These are phyloP conservation scores for Caenorhabditis sp. DNA, from an alignment of 2,888 invertebrate species.

Conservation along the genomic window DNA sequence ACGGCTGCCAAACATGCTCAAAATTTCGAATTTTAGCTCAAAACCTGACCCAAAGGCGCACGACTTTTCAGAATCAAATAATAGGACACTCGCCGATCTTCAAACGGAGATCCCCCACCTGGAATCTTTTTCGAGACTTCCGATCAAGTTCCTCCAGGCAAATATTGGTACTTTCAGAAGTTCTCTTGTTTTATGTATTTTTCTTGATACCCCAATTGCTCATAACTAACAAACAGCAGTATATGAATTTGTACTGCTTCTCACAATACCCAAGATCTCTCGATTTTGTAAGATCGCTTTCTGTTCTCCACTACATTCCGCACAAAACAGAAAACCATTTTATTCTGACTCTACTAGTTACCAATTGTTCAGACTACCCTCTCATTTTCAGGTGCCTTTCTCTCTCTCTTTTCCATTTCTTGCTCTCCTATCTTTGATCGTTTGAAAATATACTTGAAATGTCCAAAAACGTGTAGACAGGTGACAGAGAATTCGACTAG, in stretches of 20 bases:
- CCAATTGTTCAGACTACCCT: background rate
- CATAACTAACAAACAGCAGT: too few relatives aligned
- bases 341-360: background rate
- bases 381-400: constrained; percentile 9
- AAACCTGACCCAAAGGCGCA: too few relatives aligned
- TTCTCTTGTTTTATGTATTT: too few relatives aligned
- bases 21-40: too few relatives aligned
- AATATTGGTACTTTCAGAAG: too few relatives aligned
- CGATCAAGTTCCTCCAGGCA: too few relatives aligned
- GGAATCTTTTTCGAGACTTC: too few relatives aligned
- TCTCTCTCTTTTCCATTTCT: background rate
- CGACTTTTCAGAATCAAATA: too few relatives aligned
- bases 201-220: too few relatives aligned
- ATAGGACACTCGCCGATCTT: too few relatives aligned
- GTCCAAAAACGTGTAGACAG: constrained; percentile 10
- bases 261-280: background rate
- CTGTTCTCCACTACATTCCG: background rate
- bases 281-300: constrained; percentile 7
- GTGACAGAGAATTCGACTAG: constrained; percentile 17
- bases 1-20: too few relatives aligned
- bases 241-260: background rate
- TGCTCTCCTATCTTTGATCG: background rate
- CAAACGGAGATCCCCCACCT: too few relatives aligned
- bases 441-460: background rate
- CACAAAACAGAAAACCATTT: constrained; percentile 11